A percentile compares a stretch with the other conserved stretches of the same genome.
Conservation (phyloP, 2,888 invertebrate genomes). For the Spialia ferax region DNA sequence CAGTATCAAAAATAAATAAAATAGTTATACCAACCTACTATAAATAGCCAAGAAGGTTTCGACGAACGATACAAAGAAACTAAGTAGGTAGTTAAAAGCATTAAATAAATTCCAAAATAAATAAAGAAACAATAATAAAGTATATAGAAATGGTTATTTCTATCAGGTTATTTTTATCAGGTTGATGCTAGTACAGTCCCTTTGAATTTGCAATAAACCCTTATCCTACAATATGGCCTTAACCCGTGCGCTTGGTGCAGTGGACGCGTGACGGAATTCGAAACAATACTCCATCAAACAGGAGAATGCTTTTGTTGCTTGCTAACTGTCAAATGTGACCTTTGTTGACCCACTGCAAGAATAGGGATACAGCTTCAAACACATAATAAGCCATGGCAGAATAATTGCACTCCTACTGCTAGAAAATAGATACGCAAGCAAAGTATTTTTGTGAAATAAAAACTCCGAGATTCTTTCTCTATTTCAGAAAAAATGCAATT, state of each 20-base stretch:
- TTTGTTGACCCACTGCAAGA: conserved; percentile 23
- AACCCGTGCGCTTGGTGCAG: conserved; percentile 53
- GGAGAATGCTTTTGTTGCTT: conserved; percentile 61
- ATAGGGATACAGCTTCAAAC: background rate
- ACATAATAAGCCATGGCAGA: background rate
- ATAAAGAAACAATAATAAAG: too few species aligned
- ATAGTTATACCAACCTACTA: too few species aligned
- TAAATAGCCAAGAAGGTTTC: too few species aligned
- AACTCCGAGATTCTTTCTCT: too few species aligned
- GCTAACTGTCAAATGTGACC: conserved; percentile 55
- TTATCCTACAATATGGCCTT: conserved; percentile 56
- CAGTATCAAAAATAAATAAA: too few species aligned
- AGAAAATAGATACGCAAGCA: too few species aligned
- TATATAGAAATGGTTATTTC: too few species aligned
- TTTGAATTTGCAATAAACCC: background rate
- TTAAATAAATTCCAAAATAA: too few species aligned
- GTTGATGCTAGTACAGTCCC: background rate
- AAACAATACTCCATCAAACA: conserved; percentile 78
- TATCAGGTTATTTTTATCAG: background rate
- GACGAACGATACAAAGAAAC: too few species aligned
- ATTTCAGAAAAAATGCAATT: too few species aligned
- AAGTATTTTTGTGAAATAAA: too few species aligned
- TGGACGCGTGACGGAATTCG: conserved; percentile 76
- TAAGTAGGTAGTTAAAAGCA: too few species aligned
- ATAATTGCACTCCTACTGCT: background rate